Evolutionary conservation across 1,140 invertebrate species (phyloP).

Genomic region (Temnothorax nylanderi): DNA sequence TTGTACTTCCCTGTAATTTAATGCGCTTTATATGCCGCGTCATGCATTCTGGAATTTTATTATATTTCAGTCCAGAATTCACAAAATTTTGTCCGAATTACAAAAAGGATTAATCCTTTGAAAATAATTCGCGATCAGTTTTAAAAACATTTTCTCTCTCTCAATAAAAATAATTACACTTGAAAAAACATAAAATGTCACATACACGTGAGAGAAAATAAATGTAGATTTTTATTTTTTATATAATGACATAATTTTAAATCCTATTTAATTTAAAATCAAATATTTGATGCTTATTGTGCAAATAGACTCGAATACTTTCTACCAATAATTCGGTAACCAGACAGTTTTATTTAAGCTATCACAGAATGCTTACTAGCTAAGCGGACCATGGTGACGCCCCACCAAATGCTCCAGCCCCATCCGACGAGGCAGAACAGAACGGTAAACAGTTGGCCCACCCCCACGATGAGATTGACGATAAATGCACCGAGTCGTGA

Average conservation of each 20-base stretch:
- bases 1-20: conserved; percentile 81
- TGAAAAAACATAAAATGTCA: not conserved
- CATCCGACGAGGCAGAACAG: conserved; percentile 97
- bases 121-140: not conserved
- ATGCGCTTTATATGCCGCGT: not conserved
- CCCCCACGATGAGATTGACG: conserved; percentile 94
- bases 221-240: not conserved
- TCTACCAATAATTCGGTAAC: not conserved
- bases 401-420: conserved; percentile 99
- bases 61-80: not conserved
- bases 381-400: conserved; percentile 93
- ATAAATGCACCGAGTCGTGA: conserved; percentile 91
- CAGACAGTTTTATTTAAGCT: not conserved
- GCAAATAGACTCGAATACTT: not conserved
- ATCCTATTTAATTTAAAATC: not conserved
- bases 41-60: not conserved
- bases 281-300: not conserved
- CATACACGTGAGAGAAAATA: too few species aligned
- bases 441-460: conserved; percentile 96
- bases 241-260: not conserved
- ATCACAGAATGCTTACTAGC: conserved; percentile 87
- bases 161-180: not conserved
- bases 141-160: not conserved
- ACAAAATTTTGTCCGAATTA: not conserved
- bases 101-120: not conserved